Base-by-base conservation (phyloP, 2,113 vertebrate genomes). In the Zosterops japonicus region DNA sequence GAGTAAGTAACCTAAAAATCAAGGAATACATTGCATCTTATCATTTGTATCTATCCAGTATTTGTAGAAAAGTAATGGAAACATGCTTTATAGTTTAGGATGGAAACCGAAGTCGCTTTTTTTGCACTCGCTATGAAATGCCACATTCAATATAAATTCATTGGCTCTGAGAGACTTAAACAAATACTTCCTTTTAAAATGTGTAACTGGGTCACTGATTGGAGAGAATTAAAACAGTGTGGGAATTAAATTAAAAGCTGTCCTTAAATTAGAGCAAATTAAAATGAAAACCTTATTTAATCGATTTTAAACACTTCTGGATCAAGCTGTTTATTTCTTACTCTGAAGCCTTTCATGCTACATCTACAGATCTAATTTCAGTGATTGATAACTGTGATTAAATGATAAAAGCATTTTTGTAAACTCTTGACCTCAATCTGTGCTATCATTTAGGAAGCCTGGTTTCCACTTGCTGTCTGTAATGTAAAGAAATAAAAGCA, bases 321-420 rank as follows among this genome's bases (percentile, higher is more conserved):
- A 95, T 87, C 83, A 94, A 95, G 85, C 87, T 95, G 86, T 95
- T 94, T 97, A 65, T 96, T 97, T 97, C 57, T 76, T 93, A 93
- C 70, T 91, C 84, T 91, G 83, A 96, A 93, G 83, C 74, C 67
- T 96, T 96, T 94, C 96, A 90, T 94, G 82, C 87, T 88, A 78
- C 61, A 87, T 94, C 90, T 95, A 83, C 80, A 69, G 68, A 97
- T 94, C 87, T 96, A 92, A 97, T 97, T 97, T 96, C 71, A 74
- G 46, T 94, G 96, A 97, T 95, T 95, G 91, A 96, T 97, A 93
- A 92, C 91, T 93, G 41, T 93, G 97, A 97, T 97, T 92, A 96
- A 95, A 91, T 95, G 93, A 97, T 97, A 97, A 96, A 92, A 93
- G 87, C 77, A 74, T 88, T 80, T 95, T 83, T 84, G 61, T 85